phyloP scores from a whole-genome alignment of 1,140 invertebrate species.

The Lepidurus packardi region DNA sequence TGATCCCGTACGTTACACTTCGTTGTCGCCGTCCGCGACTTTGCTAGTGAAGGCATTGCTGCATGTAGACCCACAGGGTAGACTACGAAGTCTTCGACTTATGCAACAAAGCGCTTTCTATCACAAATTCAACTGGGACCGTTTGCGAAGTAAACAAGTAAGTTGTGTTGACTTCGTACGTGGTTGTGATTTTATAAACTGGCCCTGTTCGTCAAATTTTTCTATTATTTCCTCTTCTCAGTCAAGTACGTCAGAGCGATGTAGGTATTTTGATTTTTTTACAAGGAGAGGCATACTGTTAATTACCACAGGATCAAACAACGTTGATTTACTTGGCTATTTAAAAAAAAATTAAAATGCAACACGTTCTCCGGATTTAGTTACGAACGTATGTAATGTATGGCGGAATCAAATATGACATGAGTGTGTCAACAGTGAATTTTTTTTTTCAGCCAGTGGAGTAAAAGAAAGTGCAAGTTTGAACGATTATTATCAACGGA shows the following conservation, averaged over 20 bases:
- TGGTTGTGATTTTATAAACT: neutral
- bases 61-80: slow-evolving; percentile 43
- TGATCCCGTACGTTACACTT: neutral
- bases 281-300: too few species aligned
- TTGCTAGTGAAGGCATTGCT: slow-evolving; percentile 48
- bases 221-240: neutral
- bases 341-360: neutral
- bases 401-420: neutral
- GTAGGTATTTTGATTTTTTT: too few species aligned
- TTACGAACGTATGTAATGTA: neutral
- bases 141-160: slow-evolving; percentile 45
- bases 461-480: too few species aligned
- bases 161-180: neutral
- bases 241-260: too few species aligned
- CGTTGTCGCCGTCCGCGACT: slow-evolving; percentile 38
- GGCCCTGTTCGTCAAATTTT: neutral
- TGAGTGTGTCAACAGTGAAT: too few species aligned
- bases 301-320: too few species aligned
- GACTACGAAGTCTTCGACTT: slow-evolving; percentile 47
- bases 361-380: too few species aligned
- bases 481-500: too few species aligned
- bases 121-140: slow-evolving; percentile 47
- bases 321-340: neutral
- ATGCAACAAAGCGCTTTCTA: slow-evolving; percentile 49
- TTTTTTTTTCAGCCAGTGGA: too few species aligned